A percentile compares a stretch with the other conserved stretches of the same genome.
phyloP scores from a whole-genome alignment of 1,140 invertebrate genomes.

The Heliconius melpomene region DNA sequence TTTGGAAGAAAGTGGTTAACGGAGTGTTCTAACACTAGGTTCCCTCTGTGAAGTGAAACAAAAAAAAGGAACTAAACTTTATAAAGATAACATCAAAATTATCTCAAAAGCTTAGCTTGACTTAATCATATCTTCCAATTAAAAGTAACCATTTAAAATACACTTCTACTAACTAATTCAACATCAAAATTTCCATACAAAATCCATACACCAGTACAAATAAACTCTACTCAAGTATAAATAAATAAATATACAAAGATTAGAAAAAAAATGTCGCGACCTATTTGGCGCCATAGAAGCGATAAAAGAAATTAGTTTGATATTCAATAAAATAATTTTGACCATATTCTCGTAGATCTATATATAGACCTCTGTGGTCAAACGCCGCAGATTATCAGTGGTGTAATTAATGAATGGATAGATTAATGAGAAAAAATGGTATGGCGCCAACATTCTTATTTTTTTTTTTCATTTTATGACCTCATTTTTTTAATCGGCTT shows the following conservation, averaged over 20 bases:
- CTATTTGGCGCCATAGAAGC: constrained; percentile 40
- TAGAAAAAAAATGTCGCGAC: constrained; percentile 43
- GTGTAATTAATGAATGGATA: constrained; percentile 34
- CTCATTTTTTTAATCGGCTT: background rate
- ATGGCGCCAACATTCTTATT: constrained; percentile 28
- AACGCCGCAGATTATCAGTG: constrained; percentile 27
- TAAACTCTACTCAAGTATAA: background rate
- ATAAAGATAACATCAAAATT: too few species aligned
- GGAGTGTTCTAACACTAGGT: too few species aligned
- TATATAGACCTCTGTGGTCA: constrained; percentile 24
- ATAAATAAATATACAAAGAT: background rate
- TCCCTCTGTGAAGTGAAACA: too few species aligned
- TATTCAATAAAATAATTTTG: constrained; percentile 40
- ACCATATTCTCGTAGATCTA: constrained; percentile 7
- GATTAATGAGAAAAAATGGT: constrained; percentile 35
- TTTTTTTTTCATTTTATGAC: constrained; percentile 10
- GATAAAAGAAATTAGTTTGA: constrained; percentile 38
- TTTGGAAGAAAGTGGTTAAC: too few species aligned
- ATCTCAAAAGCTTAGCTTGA: background rate
- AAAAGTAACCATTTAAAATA: background rate
- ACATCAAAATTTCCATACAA: too few species aligned
- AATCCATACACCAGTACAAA: background rate
- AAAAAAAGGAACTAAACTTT: too few species aligned
- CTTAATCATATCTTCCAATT: background rate
- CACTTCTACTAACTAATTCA: background rate